Base-by-base conservation (phyloP, 2,797 vertebrate species). In the Syndactyla subalaris region DNA sequence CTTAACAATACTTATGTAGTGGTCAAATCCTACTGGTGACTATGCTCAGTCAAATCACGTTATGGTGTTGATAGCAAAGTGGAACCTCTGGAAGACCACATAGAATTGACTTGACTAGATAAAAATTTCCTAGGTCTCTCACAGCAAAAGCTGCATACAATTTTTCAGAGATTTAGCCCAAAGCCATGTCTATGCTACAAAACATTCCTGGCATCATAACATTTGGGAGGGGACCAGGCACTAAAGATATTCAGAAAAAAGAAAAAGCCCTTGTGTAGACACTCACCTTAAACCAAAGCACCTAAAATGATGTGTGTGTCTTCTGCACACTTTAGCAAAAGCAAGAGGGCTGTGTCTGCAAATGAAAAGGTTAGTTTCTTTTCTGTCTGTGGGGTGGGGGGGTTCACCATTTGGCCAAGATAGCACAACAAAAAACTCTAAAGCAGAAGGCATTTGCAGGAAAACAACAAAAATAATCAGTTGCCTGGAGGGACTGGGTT, bases 331-430 rank as follows among this genome's bases (percentile, higher is more conserved):
- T 4, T 2, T 6, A 46, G 48, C 38, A 85, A 46, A 78, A 34
- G 46, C 27, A 73, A 41, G 3, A 58, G 26, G 23, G 34, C 16
- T 0, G 0, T 38, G 16, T 36, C 24, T 65, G 10, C 36, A 52
- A 62, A 32, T 14, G 12, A 90, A 20, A 0, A 0, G 27, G 10
- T 45, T 70, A 62, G 34, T 22, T 67, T 70, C 67, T 78, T 14
- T 36, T 49, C 46, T 61, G 10, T 20, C 23, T 66, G 12, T 68
- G 54, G 6, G 9, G 36, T 38, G 36, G 48, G 8, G 13, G 29
- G 43, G 13, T 36, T 36, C 18, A 41, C 39, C 24, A 66, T 82
- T 65, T 32, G 66, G 62, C 38, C 84, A 58, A 8, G 11, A 16
- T 15, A 39, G 12, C 4, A 15, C 32, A 45, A 57, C 29, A 75